phyloP scores from a whole-genome alignment of 2,888 invertebrate species.

The Tinea pellionella region DNA sequence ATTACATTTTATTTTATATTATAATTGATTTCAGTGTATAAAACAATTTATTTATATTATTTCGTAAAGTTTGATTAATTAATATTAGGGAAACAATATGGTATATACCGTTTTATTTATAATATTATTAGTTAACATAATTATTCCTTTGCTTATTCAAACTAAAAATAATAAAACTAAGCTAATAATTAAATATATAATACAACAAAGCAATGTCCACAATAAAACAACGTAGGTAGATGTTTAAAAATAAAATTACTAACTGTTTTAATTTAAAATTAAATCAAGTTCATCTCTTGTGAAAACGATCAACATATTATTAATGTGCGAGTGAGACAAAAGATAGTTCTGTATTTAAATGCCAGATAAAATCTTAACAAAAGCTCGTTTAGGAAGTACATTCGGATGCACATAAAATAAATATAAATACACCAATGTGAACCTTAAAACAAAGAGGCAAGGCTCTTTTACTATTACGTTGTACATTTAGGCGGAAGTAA shows the following conservation, averaged over 20 bases:
- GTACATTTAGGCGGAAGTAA: neutral
- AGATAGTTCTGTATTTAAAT: slow-evolving; percentile 62
- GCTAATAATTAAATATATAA: too few species aligned
- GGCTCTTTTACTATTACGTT: neutral
- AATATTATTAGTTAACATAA: too few species aligned
- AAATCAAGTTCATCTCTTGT: neutral
- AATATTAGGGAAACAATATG: too few species aligned
- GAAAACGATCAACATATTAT: slow-evolving; percentile 1
- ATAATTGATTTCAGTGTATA: neutral
- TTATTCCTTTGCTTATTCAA: too few species aligned
- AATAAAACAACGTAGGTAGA: too few species aligned
- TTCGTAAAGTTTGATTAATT: too few species aligned
- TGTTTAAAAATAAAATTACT: neutral
- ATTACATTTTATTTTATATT: neutral
- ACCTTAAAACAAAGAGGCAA: neutral
- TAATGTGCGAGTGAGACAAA: slow-evolving; percentile 47
- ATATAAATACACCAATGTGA: neutral
- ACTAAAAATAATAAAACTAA: too few species aligned
- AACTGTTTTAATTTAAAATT: neutral
- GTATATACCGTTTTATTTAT: too few species aligned
- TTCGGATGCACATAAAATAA: slow-evolving; percentile 1
- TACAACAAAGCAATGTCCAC: too few species aligned
- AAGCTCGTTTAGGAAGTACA: slow-evolving; percentile 60
- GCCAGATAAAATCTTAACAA: slow-evolving; percentile 68
- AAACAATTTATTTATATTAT: neutral